Evolutionary conservation across 2,797 vertebrate species (phyloP), one percentile per base, ranked within the genome.

Genomic region (Sebastolobus altivelis): DNA sequence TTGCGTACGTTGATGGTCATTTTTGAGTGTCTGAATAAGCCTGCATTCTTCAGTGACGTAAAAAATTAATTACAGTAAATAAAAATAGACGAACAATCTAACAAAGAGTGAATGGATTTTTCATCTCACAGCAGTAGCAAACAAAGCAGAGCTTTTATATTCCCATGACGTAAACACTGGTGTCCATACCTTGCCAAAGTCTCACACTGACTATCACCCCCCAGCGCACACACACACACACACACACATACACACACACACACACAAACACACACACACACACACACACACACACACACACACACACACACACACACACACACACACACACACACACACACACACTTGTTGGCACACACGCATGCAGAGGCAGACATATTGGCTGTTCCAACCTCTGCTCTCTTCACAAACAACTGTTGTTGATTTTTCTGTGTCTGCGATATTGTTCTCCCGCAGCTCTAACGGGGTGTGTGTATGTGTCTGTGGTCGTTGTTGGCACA

Each of bases 401-500:
- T 52, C 59, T 40, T 75, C 43, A 70, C 72, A 80, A 85, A 77
- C 73, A 80, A 63, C 38, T 59, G 40, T 63, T 82, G 73, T 6
- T 74, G 58, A 69, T 40, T 80, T 80, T 63, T 77, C 65, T 58
- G 7, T 66, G 75, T 87, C 77, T 86, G 74, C 37, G 65, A 68
- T 75, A 74, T 78, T 49, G 65, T 77, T 82, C 52, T 77, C 65
- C 65, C 1, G 31, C 78, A 65, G 78, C 68, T 52, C 49, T 63
- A 37, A 75, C 55, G 27, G 40, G 46, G 73, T 80, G 69, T 72
- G 76, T 61, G 43, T 66, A 60, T 65, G 69, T 56, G 52, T 85
- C 7, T 80, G 77, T 82, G 84, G 40, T 71, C 2, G 11, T 59
- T 76, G 38, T 84, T 74, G 61, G 75, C 72, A 2, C 78, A 79